Evolutionary conservation across 2,113 vertebrate genomes (phyloP), one percentile per base, ranked within the genome.

Genomic region (Blennius ocellaris): DNA sequence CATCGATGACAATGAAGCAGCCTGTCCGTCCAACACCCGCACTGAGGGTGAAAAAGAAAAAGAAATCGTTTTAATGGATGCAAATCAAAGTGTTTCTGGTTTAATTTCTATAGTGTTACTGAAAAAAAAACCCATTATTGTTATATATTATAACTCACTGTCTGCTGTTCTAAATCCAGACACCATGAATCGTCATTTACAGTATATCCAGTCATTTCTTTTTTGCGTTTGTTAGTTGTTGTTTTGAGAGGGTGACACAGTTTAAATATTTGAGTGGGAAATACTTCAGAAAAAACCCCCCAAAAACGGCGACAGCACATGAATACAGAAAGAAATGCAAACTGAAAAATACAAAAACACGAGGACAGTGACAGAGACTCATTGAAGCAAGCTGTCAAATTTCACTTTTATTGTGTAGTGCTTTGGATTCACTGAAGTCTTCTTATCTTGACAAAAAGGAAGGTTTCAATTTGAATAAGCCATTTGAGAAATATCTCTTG

Each of bases 1-100:
- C 98, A 0, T 99, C 97, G 1, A 99, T 98, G 52, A 99, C 98
- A 0, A 99, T 99, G 89, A 99, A 99, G 91, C 98, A 99, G 91
- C 98, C 98, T 0, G 98, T 99, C 40, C 97, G 92, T 0, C 97
- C 97, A 5, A 99, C 97, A 0, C 97, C 97, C 6, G 97, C 98
- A 0, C 98, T 99, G n/a, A 0, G 38, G 51, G 55, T 21, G 15
- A 39, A 17, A 5, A 3, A 8, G 21, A 30, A 30, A 30, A 30
- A 30, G 21, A 30, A 30, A 30, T 30, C 2, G 21, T 30, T 30
- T 30, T 30, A 30, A 30, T 30, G 21, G 21, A 2, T 2, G 21
- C 21, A 30, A 30, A 30, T 30, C 21, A 30, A 30, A 30, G 2
- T 30, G 21, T 30, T 30, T 30, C 21, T 30, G 21, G 21, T 5